Evolutionary conservation across 1,140 invertebrate genomes (phyloP).

Genomic region (Temnothorax curvispinosus): DNA sequence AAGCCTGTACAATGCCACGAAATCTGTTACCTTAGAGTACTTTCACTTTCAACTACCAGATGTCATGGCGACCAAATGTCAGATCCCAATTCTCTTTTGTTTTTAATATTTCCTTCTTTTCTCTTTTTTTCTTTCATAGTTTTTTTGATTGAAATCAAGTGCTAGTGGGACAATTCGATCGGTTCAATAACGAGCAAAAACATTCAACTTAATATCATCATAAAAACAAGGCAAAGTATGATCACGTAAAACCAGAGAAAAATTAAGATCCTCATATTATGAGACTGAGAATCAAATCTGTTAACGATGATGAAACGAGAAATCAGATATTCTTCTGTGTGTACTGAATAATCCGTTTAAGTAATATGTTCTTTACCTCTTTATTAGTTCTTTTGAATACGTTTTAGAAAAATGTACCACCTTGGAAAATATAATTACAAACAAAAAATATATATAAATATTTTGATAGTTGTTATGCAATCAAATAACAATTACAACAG

Average conservation of each 20-base stretch:
- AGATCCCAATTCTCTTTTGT: not conserved
- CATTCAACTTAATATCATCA: conserved; percentile 58
- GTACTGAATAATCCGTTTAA: not conserved
- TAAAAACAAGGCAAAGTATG: conserved; percentile 52
- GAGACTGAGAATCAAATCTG: conserved; percentile 26
- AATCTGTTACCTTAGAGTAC: too few relatives aligned
- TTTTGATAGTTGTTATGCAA: too few relatives aligned
- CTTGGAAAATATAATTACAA: not conserved
- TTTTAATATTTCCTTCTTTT: not conserved
- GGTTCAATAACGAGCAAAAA: conserved; percentile 67
- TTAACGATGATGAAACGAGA: conserved; percentile 26
- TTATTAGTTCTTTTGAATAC: not conserved
- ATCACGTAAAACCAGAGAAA: conserved; percentile 69
- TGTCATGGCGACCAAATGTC: too few relatives aligned
- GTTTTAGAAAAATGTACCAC: not conserved
- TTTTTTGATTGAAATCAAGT: not conserved
- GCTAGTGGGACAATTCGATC: conserved; percentile 67
- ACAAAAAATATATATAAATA: not conserved
- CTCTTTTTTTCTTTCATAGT: not conserved
- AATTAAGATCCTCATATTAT: not conserved
- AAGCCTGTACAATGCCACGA: too few relatives aligned
- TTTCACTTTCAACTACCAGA: too few relatives aligned
- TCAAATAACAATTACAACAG: too few relatives aligned
- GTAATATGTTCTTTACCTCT: not conserved
- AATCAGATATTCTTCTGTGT: not conserved